A percentile compares a stretch with the other conserved stretches of the same genome.
Evolutionary conservation across 2,113 vertebrate species (phyloP).

Genomic region (Takifugu bimaculatus): DNA sequence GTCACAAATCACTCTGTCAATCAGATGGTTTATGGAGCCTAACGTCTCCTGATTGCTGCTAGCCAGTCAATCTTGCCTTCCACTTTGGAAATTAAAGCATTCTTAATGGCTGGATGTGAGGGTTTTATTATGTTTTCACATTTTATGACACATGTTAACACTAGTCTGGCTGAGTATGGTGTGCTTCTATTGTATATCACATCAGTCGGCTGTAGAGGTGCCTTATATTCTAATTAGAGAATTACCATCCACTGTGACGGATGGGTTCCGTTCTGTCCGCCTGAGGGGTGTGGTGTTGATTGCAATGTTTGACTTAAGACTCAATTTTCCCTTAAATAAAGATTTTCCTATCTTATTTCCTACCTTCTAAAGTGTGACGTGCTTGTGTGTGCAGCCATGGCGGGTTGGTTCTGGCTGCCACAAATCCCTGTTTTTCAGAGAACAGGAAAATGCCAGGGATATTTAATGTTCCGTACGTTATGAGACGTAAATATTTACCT

Average conservation of each 20-base stretch:
- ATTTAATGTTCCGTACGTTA: too few relatives aligned
- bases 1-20: conserved; percentile 71
- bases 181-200: conserved; percentile 57
- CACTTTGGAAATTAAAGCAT: conserved; percentile 62
- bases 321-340: too few relatives aligned
- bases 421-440: too few relatives aligned
- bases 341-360: too few relatives aligned
- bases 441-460: too few relatives aligned
- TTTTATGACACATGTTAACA: conserved; percentile 68
- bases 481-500: too few relatives aligned
- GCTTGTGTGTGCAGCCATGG: too few relatives aligned
- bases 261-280: conserved; percentile 40
- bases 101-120: conserved; percentile 56
- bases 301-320: conserved; percentile 4
- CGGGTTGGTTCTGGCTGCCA: too few relatives aligned
- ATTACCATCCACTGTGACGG: conserved; percentile 37
- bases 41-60: conserved; percentile 54
- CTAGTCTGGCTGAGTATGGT: conserved; percentile 29
- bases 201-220: conserved; percentile 40
- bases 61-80: conserved; percentile 50
- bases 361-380: too few relatives aligned
- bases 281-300: conserved; percentile 26
- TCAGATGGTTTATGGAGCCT: conserved; percentile 59
- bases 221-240: conserved; percentile 50
- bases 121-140: conserved; percentile 64